phyloP scores from a whole-genome alignment of 2,113 vertebrate species.

The Archocentrus centrarchus region DNA sequence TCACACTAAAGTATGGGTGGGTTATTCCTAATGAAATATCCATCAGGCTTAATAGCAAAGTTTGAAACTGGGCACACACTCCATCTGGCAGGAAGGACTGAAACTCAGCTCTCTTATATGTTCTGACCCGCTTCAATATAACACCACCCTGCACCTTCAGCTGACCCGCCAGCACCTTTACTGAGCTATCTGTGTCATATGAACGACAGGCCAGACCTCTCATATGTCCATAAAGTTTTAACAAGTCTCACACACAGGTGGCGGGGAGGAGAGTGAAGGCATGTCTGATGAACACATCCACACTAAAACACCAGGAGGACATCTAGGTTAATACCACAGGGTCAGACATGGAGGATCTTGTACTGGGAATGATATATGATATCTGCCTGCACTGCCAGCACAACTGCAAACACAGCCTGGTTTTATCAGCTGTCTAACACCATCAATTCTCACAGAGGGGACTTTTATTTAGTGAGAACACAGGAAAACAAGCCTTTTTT shows the following conservation, averaged over 20 bases:
- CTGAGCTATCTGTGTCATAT: slow-evolving; percentile 47
- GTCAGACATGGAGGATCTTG: slow-evolving; percentile 25
- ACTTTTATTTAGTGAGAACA: slow-evolving; percentile 23
- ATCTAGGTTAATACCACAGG: slow-evolving; percentile 21
- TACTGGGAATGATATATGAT: slow-evolving; percentile 24
- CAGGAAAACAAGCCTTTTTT: neutral
- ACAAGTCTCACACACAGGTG: slow-evolving; percentile 57
- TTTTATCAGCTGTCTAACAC: slow-evolving; percentile 19
- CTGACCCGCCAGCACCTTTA: slow-evolving; percentile 34
- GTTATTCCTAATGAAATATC: neutral
- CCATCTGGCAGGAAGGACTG: neutral
- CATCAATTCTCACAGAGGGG: slow-evolving; percentile 14
- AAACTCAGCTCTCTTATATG: slow-evolving; percentile 10
- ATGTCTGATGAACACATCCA: slow-evolving; percentile 47
- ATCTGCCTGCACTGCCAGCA: neutral
- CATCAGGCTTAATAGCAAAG: neutral
- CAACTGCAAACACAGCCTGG: neutral
- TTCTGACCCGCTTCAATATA: slow-evolving; percentile 23
- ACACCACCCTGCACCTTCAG: slow-evolving; percentile 25
- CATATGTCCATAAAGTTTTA: slow-evolving; percentile 64
- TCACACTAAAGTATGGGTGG: neutral
- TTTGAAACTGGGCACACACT: neutral
- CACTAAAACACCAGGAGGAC: slow-evolving; percentile 43
- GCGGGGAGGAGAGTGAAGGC: neutral
- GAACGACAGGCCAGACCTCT: slow-evolving; percentile 49